Base-by-base conservation (phyloP, 2,888 invertebrate genomes). In the Stenoptilia bipunctidactyla region DNA sequence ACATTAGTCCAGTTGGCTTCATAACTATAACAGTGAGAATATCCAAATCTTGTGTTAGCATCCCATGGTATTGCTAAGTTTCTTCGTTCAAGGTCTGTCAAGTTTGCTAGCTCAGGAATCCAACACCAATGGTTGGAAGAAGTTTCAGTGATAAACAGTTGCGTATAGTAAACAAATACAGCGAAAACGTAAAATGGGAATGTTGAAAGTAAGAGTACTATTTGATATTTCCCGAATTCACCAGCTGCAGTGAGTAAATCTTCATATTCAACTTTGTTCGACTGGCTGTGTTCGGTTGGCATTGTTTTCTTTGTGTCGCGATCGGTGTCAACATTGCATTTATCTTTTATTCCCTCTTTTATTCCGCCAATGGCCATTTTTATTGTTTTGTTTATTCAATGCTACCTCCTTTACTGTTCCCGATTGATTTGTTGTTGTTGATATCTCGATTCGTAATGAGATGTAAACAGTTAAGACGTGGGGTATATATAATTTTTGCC, bases 61-160 rank as follows among this genome's bases (percentile, higher is more conserved):
- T 74, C 70, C 1, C 37, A 3, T 0, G 74, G 75, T 39, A 73
- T 65, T 0, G 63, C 71, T 13, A 73, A 40, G 4, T 34, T 46
- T 49, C 66, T 59, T 34, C 75, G 55, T 47, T 73, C 61, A 0
- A 55, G 40, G 1, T 45, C 54, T 6, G 64, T 65, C 20, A 75
- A 44, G 43, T 74, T 70, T 40, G 52, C 55, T 1, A 75, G 45
- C 44, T 73, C 72, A 1, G 74, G 74, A 15, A 75, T 48, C 57
- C 59, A 58, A 44, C 75, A 75, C 74, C 75, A 75, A 39, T 73
- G 67, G 37, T 73, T 64, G 12, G 61, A 60, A 3, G 74, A 58
- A 1, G 59, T 51, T 54, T 71, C 70, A 1, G 74, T 75, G 38
- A 75, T 45, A 36, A 75, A 76, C 6, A 72, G 42, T 51, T 76